Percentiles rank a stretch among this genome's conserved stretches.
Conservation (phyloP, 1,140 invertebrate species). For the Geopemphigus sp. region DNA sequence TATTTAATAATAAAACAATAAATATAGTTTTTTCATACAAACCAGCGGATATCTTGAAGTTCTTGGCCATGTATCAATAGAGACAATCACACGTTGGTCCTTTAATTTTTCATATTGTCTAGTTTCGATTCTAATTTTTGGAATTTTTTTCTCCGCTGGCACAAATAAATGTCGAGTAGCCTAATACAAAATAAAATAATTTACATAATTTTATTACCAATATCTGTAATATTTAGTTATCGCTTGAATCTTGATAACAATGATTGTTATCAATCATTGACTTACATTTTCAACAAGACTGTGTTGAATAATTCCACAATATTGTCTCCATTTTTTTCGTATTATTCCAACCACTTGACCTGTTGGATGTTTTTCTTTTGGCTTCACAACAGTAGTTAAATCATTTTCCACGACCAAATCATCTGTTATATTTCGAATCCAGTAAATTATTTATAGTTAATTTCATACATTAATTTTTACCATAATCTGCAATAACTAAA, state of each 20-base stretch:
- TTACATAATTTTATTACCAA: background rate
- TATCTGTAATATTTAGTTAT: background rate
- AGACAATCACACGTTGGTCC: slow-evolving; percentile 85
- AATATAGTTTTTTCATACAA: slow-evolving; percentile 23
- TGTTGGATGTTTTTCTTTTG: slow-evolving; percentile 67
- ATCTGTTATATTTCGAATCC: slow-evolving; percentile 57
- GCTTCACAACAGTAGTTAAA: slow-evolving; percentile 60
- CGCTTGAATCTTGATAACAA: background rate
- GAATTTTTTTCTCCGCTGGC: slow-evolving; percentile 85
- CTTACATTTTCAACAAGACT: slow-evolving; percentile 71
- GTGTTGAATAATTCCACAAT: slow-evolving; percentile 89
- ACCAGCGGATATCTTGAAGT: slow-evolving; percentile 67
- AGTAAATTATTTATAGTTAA: background rate
- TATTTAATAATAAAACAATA: slow-evolving; percentile 54
- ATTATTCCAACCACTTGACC: slow-evolving; percentile 83
- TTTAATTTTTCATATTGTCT: slow-evolving; percentile 77
- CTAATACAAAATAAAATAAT: slow-evolving; percentile 57
- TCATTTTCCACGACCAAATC: slow-evolving; percentile 75
- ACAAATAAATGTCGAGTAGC: slow-evolving; percentile 79
- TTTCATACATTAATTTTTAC: slow-evolving; percentile 55
- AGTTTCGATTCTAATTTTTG: slow-evolving; percentile 88
- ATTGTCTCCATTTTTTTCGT: slow-evolving; percentile 92
- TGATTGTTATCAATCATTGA: background rate
- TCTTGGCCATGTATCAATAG: slow-evolving; percentile 89
- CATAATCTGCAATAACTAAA: slow-evolving; percentile 80